Percentiles rank a stretch among this genome's conserved stretches.
These are phyloP conservation scores for Enteromius argenteus DNA, from an alignment of 2,797 vertebrate species.

Conservation along the genomic window DNA sequence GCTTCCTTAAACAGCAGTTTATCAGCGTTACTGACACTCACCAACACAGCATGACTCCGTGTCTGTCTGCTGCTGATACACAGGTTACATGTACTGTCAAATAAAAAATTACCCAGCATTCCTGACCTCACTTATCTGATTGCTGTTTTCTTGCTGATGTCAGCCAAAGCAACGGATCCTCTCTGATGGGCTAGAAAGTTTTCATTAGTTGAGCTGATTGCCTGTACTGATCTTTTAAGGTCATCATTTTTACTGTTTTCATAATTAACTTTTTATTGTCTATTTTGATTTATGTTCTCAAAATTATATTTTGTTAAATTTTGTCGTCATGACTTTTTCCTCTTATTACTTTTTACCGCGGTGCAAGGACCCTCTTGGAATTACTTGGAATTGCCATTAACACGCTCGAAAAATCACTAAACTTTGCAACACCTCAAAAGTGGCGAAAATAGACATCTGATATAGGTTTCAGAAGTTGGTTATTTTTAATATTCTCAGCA, in stretches of 20 bases:
- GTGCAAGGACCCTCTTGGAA: too few relatives aligned
- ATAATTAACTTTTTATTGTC: neutral
- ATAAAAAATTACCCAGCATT: slow-evolving; percentile 5
- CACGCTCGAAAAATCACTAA: too few relatives aligned
- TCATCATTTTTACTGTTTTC: neutral
- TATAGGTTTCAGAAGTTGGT: too few relatives aligned
- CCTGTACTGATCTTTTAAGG: neutral
- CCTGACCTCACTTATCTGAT: neutral
- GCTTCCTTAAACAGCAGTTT: slow-evolving; percentile 42
- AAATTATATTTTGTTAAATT: neutral
- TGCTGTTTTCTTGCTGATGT: neutral
- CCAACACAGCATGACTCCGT: slow-evolving; percentile 7
- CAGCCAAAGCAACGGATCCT: neutral
- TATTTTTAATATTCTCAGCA: too few relatives aligned
- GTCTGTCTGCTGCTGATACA: slow-evolving; percentile 14
- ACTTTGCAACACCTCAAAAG: too few relatives aligned
- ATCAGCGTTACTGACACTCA: slow-evolving; percentile 34
- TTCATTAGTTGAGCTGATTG: neutral
- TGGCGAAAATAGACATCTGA: too few relatives aligned
- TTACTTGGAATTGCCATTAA: too few relatives aligned
- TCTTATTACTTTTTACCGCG: neutral
- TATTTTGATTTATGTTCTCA: neutral
- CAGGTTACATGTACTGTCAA: slow-evolving; percentile 1
- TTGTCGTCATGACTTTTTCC: neutral
- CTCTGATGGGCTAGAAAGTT: neutral